These are phyloP conservation scores for Siphlonurus alternatus DNA, from an alignment of 2,888 invertebrate species.

Conservation along the genomic window DNA sequence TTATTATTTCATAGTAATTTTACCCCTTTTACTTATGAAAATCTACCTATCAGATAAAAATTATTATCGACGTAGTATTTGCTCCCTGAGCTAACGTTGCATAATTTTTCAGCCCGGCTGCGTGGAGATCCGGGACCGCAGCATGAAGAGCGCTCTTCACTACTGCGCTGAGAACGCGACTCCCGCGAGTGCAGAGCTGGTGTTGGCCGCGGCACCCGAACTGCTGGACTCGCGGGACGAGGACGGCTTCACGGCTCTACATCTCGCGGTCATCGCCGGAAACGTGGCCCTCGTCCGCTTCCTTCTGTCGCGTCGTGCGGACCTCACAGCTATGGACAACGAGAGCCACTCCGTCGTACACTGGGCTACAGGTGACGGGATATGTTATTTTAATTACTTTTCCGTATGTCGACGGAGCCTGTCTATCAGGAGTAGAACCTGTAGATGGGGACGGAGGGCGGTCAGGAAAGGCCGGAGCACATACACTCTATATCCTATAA, in stretches of 20 bases:
- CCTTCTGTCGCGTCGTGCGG: conserved; percentile 72
- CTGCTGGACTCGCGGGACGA: conserved; percentile 72
- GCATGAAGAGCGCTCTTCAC: conserved; percentile 75
- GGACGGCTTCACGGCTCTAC: conserved; percentile 89
- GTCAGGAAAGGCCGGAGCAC: too few species aligned
- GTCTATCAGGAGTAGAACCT: too few species aligned
- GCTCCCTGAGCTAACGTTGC: too few species aligned
- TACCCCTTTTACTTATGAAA: too few species aligned
- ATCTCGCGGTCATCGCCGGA: conserved; percentile 88
- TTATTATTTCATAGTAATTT: too few species aligned
- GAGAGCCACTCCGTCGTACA: conserved; percentile 93
- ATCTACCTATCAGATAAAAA: too few species aligned
- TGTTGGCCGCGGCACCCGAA: conserved; percentile 75
- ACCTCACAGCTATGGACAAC: conserved; percentile 77
- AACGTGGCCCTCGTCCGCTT: conserved; percentile 73
- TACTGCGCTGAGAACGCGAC: conserved; percentile 63
- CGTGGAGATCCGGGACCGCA: conserved; percentile 48
- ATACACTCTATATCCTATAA: not conserved
- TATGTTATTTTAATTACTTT: conserved; percentile 20
- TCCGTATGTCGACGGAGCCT: not conserved
- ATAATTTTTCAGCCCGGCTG: not conserved
- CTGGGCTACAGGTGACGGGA: conserved; percentile 99
- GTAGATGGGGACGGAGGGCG: too few species aligned
- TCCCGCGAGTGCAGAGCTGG: conserved; percentile 45
- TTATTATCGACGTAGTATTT: too few species aligned